Evolutionary conservation across 2,797 vertebrate genomes (phyloP).

Genomic region (Pseudomugil tenellus): DNA sequence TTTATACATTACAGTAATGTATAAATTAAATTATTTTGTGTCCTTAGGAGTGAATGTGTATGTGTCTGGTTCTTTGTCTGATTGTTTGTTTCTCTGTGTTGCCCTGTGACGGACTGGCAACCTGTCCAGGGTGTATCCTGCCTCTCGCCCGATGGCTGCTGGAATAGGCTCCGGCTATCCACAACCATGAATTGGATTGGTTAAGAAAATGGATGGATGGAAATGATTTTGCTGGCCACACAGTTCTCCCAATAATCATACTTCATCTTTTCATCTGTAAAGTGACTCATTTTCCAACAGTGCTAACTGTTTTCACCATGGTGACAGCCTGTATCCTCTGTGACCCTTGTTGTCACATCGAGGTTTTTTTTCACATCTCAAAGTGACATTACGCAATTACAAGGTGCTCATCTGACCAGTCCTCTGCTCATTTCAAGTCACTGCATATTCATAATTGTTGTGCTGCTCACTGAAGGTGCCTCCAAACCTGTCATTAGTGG

Average conservation of each 20-base stretch:
- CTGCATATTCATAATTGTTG: conserved; percentile 57
- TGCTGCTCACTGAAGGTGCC: conserved; percentile 49
- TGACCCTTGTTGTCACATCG: conserved; percentile 28
- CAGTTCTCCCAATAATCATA: conserved; percentile 6
- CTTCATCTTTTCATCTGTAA: conserved; percentile 34
- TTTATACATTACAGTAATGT: too few relatives aligned
- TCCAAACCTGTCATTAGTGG: conserved; percentile 57
- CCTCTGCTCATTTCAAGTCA: conserved; percentile 43
- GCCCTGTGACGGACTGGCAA: too few relatives aligned
- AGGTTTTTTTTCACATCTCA: conserved; percentile 25
- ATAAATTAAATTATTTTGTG: too few relatives aligned
- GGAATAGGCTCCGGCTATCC: too few relatives aligned
- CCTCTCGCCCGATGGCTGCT: too few relatives aligned
- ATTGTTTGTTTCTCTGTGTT: too few relatives aligned
- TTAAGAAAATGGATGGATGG: background rate
- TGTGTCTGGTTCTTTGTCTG: too few relatives aligned
- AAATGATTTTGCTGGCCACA: conserved; percentile 12
- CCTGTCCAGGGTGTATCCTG: too few relatives aligned
- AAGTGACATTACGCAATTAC: conserved; percentile 59
- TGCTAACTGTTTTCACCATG: conserved; percentile 22
- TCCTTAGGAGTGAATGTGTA: too few relatives aligned
- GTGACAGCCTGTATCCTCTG: conserved; percentile 18
- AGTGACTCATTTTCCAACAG: conserved; percentile 46
- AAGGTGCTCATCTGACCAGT: conserved; percentile 23
- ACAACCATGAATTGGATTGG: too few relatives aligned